These are phyloP conservation scores for Drosophila baimaii DNA, from an alignment of 1,140 invertebrate species.

Conservation along the genomic window DNA sequence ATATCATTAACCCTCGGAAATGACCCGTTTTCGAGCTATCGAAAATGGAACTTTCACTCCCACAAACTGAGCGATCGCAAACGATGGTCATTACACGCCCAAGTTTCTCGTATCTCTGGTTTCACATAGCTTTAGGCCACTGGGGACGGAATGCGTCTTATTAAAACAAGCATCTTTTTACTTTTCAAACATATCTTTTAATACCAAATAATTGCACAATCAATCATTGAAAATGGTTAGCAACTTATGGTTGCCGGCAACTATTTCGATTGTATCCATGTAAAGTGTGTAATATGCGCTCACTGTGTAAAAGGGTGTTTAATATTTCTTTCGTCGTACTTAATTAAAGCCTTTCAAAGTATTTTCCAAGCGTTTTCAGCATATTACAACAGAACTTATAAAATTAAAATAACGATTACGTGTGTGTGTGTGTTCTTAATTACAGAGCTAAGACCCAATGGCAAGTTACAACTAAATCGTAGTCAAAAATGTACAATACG, in stretches of 20 bases:
- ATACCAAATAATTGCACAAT: conserved; percentile 55
- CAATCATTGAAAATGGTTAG: conserved; percentile 41
- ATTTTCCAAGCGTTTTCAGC: conserved; percentile 62
- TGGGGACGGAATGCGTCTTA: not conserved
- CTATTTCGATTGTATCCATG: conserved; percentile 32
- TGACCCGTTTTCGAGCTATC: too few relatives aligned
- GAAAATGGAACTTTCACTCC: too few relatives aligned
- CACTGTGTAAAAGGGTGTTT: conserved; percentile 29
- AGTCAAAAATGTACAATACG: conserved; percentile 73
- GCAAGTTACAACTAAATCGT: conserved; percentile 73
- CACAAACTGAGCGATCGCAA: too few relatives aligned
- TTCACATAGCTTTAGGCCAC: too few relatives aligned
- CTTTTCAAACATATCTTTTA: conserved; percentile 47
- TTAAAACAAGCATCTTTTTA: conserved; percentile 3
- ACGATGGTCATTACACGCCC: too few relatives aligned
- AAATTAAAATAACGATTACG: conserved; percentile 75
- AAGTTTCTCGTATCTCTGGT: too few relatives aligned
- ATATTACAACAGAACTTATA: conserved; percentile 75
- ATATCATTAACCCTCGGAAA: too few relatives aligned
- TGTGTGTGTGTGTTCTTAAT: conserved; percentile 49
- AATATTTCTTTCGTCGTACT: conserved; percentile 24
- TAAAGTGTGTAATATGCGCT: conserved; percentile 40
- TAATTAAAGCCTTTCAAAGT: conserved; percentile 63
- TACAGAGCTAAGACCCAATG: conserved; percentile 73
- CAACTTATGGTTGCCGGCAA: conserved; percentile 41